Conservation (phyloP, 2,888 invertebrate genomes). For the Tetranychus piercei region DNA sequence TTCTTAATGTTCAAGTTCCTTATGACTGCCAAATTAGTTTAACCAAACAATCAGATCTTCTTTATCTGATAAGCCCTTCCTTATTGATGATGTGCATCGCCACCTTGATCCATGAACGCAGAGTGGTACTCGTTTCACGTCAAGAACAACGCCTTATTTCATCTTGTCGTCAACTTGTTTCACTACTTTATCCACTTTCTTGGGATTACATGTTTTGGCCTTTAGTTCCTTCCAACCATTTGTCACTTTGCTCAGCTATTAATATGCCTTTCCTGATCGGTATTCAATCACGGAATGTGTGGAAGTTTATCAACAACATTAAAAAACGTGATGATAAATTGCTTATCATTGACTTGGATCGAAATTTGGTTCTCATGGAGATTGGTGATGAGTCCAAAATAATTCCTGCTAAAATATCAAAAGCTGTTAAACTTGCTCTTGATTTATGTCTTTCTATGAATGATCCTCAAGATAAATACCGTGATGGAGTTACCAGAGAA, state of each 20-base stretch:
- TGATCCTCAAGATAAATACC: slow-evolving; percentile 39
- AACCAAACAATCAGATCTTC: slow-evolving; percentile 7
- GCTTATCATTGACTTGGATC: slow-evolving; percentile 52
- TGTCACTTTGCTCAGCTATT: not conserved
- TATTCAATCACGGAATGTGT: not conserved
- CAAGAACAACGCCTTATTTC: not conserved
- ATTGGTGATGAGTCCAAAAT: slow-evolving; percentile 60
- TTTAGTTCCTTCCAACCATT: not conserved
- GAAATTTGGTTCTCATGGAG: slow-evolving; percentile 40
- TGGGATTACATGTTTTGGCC: slow-evolving; percentile 13
- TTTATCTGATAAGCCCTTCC: not conserved
- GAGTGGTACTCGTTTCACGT: not conserved
- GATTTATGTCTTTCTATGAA: slow-evolving; percentile 32
- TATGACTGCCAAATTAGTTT: slow-evolving; percentile 12
- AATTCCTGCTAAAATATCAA: slow-evolving; percentile 48
- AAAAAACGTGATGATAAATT: slow-evolving; percentile 21
- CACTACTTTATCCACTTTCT: slow-evolving; percentile 8
- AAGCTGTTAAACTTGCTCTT: slow-evolving; percentile 46
- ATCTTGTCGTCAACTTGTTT: slow-evolving; percentile 6
- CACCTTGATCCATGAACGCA: slow-evolving; percentile 2
- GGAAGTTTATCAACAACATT: not conserved
- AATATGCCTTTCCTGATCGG: slow-evolving; percentile 10
- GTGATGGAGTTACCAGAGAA: slow-evolving; percentile 57
- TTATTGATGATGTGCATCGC: not conserved
- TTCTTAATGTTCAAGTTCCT: not conserved